phyloP scores from a whole-genome alignment of 2,888 invertebrate genomes.

The Nemotelus pantherinus region DNA sequence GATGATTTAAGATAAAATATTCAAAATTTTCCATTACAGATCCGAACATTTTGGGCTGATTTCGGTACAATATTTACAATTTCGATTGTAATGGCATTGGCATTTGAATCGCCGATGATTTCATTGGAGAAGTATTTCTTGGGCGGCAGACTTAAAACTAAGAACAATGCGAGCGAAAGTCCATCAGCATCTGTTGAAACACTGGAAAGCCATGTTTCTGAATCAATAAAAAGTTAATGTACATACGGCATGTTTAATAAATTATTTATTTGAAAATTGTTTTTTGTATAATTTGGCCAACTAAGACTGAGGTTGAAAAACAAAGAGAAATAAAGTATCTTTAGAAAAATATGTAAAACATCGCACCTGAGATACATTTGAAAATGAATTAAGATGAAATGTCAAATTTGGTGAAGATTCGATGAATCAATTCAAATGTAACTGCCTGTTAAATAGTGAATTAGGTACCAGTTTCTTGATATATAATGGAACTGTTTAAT shows the following conservation, averaged over 20 bases:
- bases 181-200: slow-evolving; percentile 1
- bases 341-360: too few relatives aligned
- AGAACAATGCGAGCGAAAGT: not conserved
- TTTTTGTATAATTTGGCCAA: too few relatives aligned
- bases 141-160: slow-evolving; percentile 48
- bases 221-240: not conserved
- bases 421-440: too few relatives aligned
- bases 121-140: slow-evolving; percentile 64
- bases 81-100: slow-evolving; percentile 64
- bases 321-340: too few relatives aligned
- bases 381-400: too few relatives aligned
- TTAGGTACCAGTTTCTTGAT: too few relatives aligned
- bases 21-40: slow-evolving; percentile 55
- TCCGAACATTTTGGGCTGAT: slow-evolving; percentile 65
- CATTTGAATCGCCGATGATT: slow-evolving; percentile 66
- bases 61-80: slow-evolving; percentile 61
- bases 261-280: not conserved
- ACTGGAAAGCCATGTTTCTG: slow-evolving; percentile 7
- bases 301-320: too few relatives aligned
- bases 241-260: not conserved
- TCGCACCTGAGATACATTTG: too few relatives aligned
- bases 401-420: too few relatives aligned
- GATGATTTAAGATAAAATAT: too few relatives aligned
- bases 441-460: too few relatives aligned
- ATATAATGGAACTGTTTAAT: too few relatives aligned